These are phyloP conservation scores for Trichomycterus rosablanca DNA, from an alignment of 2,113 vertebrate species.

Conservation along the genomic window DNA sequence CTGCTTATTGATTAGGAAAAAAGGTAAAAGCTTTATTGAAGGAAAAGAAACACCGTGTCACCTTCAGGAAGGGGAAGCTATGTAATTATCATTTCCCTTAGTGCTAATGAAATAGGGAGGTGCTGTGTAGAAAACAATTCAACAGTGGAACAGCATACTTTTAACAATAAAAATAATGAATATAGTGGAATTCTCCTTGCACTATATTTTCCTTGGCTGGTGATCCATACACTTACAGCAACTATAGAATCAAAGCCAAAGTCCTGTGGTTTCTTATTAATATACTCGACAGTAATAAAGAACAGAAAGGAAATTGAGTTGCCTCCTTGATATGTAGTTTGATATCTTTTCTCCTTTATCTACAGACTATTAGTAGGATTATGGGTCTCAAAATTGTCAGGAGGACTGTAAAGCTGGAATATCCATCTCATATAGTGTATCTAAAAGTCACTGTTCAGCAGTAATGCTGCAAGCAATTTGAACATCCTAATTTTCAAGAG, in stretches of 20 bases:
- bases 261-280: slow-evolving; percentile 13
- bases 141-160: too few species aligned
- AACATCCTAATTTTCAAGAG: slow-evolving; percentile 18
- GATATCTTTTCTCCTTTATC: slow-evolving; percentile 32
- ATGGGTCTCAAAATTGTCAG: neutral
- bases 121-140: neutral
- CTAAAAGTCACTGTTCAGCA: neutral
- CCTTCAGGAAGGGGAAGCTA: slow-evolving; percentile 57
- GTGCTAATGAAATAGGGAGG: slow-evolving; percentile 20
- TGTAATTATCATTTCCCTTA: slow-evolving; percentile 35
- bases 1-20: slow-evolving; percentile 66
- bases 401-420: neutral
- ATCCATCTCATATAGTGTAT: neutral
- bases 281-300: slow-evolving; percentile 19
- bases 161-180: too few species aligned
- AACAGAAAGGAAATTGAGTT: slow-evolving; percentile 36
- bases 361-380: slow-evolving; percentile 13
- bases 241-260: slow-evolving; percentile 8
- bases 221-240: slow-evolving; percentile 8
- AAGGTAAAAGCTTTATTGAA: slow-evolving; percentile 24
- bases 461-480: slow-evolving; percentile 3
- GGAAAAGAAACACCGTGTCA: slow-evolving; percentile 50
- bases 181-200: too few species aligned
- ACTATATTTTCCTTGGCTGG: too few species aligned
- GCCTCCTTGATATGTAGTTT: slow-evolving; percentile 23